Base-by-base conservation (phyloP, 64 coral and sea anemone species). In the Montipora capricornis region DNA sequence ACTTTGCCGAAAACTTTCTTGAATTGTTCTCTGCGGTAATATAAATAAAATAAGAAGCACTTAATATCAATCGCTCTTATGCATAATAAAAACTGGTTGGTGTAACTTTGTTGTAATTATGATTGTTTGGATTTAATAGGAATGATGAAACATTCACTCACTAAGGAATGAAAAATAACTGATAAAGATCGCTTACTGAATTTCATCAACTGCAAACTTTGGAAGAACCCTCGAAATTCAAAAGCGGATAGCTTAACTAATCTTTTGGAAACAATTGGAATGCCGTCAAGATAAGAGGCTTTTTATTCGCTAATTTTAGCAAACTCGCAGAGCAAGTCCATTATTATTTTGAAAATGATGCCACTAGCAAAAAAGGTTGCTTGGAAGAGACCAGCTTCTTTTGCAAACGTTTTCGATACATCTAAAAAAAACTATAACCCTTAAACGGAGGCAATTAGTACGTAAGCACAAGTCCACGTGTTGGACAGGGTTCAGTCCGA, bases 1-100 rank as follows among this genome's bases (percentile, higher is more conserved):
- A 15, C 26, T 3, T 13, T 13, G 8, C 11, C 4, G 29, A 76
- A 76, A 14, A 49, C 13, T 78, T 49, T 19, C 45, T 71, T 49
- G 61, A 49, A 71, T 71, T 66, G 67, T 86, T 71, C 17, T 69
- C 66, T 45, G 48, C 16, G 37, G 47, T 3, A 44, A 71, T 17
- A 86, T 47, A 86, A 86, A 86, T 48, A 86, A 86, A 50, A 86
- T 49, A 71, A 49, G 71, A 49, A 66, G 47, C 15, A 66, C 20
- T 52, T 86, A 64, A 64, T 3, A 64, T 86, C 49, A 50, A 20
- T 44, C 82, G 71, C 71, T 86, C 46, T 86, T 86, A 50, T 51
- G 82, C 82, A 86, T 84, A 68, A 84, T 67, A 69, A 86, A 49
- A 71, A 44, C 49, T 49, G 67, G 67, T 45, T 22, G 1, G 47